Base-by-base conservation (phyloP, 2,888 invertebrate genomes). In the Perdita meconis region DNA sequence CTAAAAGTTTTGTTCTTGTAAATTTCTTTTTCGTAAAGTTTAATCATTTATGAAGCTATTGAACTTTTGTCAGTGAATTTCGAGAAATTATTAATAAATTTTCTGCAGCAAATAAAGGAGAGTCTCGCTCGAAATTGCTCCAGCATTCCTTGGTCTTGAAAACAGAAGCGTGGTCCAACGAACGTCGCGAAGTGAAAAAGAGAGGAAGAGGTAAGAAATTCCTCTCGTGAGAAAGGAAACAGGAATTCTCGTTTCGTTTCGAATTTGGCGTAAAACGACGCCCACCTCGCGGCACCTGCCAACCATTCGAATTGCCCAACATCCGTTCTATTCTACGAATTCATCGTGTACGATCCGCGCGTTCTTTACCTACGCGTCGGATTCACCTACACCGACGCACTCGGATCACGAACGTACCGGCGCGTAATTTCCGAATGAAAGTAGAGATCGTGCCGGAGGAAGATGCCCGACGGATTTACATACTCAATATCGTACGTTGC, bases 221-320 rank as follows among this genome's bases (percentile, higher is more conserved):
- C 36, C 30, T 16, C 51, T 26, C 65, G 75, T 44, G 78, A 61
- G 76, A 78, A 66, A 77, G 78, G 77, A 77, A 79, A 68, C 60
- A 55, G 55, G 60, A 60, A 85, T 84, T 83, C 83, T 86, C 82
- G 82, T 85, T 86, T 87, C 82, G 65, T 86, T 75, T 84, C 75
- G 81, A 75, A 83, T 82, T 87, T 81, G 75, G 82, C 84, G 87
- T 89, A 89, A 90, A 86, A 84, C 81, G 89, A 88, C 89, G 88
- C 89, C 89, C 87, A 90, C 87, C 78, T 80, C 56, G 79, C 66
- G 87, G 85, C 86, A 86, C 87, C 87, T 86, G 87, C 82, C 81
- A 72, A 66, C 80, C 81, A 81, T 85, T 89, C 86, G 82, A 79
- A 81, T 88, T 89, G 88, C 87, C 78, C 85, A 87, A 90, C 90